Conservation (phyloP, 2,797 vertebrate genomes). For the Poeciliopsis turneri region DNA sequence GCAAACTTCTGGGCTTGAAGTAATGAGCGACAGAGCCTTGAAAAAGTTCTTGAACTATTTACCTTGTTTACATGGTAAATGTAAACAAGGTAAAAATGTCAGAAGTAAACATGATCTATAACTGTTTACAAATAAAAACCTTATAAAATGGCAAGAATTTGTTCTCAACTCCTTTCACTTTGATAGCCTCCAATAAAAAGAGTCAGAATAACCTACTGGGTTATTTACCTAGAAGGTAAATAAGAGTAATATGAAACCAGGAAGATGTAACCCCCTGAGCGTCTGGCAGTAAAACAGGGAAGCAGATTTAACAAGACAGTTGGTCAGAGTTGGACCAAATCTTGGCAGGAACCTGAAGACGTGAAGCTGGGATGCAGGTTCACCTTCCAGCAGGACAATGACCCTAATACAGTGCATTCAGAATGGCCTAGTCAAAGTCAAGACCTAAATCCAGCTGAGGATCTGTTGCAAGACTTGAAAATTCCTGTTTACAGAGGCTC, state of each 20-base stretch:
- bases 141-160: background rate
- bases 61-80: background rate
- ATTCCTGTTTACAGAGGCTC: background rate
- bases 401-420: background rate
- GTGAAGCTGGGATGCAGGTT: background rate
- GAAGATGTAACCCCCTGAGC: background rate
- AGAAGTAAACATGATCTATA: background rate
- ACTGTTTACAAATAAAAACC: background rate
- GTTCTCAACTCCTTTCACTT: background rate
- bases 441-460: background rate
- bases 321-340: background rate
- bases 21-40: background rate
- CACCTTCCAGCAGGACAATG: background rate
- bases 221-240: background rate
- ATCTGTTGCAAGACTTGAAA: background rate
- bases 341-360: background rate
- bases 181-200: background rate
- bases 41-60: background rate
- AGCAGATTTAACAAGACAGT: too few relatives aligned
- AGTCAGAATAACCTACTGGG: background rate
- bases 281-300: background rate
- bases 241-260: background rate
- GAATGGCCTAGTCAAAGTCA: background rate
- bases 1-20: background rate
- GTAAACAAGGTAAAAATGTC: background rate